Conservation (phyloP, 2,797 vertebrate species). For the Melanotaenia parkinsoni region DNA sequence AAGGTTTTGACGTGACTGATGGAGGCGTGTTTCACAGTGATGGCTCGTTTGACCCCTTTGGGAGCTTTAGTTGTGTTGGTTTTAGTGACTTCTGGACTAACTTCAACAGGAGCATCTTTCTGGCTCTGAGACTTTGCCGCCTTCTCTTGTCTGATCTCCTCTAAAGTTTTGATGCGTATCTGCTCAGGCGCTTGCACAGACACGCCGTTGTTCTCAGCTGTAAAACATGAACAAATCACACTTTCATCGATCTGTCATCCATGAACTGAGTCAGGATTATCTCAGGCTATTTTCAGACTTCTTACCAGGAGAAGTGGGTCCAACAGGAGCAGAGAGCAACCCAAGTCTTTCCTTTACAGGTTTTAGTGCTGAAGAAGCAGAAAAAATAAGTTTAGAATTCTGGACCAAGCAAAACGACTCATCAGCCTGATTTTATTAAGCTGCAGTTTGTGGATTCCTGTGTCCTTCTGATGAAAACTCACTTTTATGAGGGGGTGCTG, state of each 20-base stretch:
- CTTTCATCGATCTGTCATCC: background rate
- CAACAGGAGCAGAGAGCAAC: slow-evolving; percentile 63
- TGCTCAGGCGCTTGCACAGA: slow-evolving; percentile 73
- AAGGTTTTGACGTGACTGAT: slow-evolving; percentile 77
- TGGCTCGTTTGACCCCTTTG: slow-evolving; percentile 56
- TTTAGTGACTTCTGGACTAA: slow-evolving; percentile 29
- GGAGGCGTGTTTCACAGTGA: slow-evolving; percentile 50
- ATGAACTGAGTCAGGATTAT: background rate
- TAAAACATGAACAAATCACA: background rate
- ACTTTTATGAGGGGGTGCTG: slow-evolving; percentile 82
- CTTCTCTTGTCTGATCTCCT: slow-evolving; percentile 93
- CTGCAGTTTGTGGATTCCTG: background rate
- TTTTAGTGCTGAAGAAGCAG: slow-evolving; percentile 75
- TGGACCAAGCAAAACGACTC: background rate
- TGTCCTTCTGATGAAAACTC: slow-evolving; percentile 8
- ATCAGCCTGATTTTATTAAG: too few species aligned
- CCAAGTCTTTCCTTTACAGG: slow-evolving; percentile 88
- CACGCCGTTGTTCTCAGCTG: slow-evolving; percentile 42
- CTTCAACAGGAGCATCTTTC: slow-evolving; percentile 32
- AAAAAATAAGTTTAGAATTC: background rate
- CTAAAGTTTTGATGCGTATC: slow-evolving; percentile 91
- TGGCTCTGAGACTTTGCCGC: slow-evolving; percentile 75
- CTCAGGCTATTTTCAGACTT: background rate
- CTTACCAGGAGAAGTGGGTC: slow-evolving; percentile 75
- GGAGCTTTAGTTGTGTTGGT: slow-evolving; percentile 7